Evolutionary conservation across 2,888 invertebrate species (phyloP).

Genomic region (Rhamphomyia laevipes): DNA sequence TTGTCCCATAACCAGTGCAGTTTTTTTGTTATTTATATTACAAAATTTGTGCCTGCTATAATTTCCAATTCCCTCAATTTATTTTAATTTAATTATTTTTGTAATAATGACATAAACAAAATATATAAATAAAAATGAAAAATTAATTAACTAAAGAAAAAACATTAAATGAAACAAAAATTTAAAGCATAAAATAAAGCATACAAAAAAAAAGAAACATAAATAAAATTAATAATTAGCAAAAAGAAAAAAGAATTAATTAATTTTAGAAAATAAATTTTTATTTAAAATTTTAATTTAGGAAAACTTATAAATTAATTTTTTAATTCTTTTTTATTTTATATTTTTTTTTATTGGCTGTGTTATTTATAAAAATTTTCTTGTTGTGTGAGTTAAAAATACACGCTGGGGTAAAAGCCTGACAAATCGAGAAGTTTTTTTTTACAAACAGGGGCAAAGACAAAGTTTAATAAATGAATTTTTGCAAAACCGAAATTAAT

Average conservation of each 20-base stretch:
- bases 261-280: neutral
- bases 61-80: conserved; percentile 3
- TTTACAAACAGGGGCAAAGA: conserved; percentile 25
- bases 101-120: neutral
- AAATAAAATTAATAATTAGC: neutral
- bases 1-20: conserved; percentile 16
- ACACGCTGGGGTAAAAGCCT: conserved; percentile 35
- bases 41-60: neutral
- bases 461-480: conserved; percentile 27
- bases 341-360: conserved; percentile 2
- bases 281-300: neutral
- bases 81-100: neutral
- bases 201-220: neutral
- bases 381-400: neutral
- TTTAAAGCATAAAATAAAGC: conserved; percentile 3
- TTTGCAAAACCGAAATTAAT: neutral
- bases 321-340: conserved; percentile 10
- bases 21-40: neutral
- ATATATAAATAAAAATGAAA: neutral
- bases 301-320: neutral
- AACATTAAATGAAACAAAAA: conserved; percentile 8
- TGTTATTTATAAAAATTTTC: conserved; percentile 10
- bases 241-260: neutral
- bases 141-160: conserved; percentile 1
- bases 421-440: conserved; percentile 39